phyloP scores from a whole-genome alignment of 2,888 invertebrate genomes.

The Harpagoxenus sublaevis region DNA sequence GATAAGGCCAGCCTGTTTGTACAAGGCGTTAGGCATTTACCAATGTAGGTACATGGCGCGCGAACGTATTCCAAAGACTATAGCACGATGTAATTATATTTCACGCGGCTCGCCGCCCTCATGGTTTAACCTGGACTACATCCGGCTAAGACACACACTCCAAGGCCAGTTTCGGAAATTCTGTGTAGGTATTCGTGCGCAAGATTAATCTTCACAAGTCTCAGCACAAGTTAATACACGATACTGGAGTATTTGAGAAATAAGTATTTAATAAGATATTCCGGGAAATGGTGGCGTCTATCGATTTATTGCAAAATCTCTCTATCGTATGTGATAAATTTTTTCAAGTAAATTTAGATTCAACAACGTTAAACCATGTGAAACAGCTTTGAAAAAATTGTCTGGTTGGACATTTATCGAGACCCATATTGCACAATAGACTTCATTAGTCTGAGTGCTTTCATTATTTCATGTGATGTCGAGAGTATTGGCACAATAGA shows the following conservation, averaged over 20 bases:
- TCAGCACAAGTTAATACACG: not conserved
- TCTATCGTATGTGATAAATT: not conserved
- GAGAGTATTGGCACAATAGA: constrained; percentile 18
- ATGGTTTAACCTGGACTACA: constrained; percentile 26
- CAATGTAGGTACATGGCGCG: not conserved
- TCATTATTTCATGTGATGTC: constrained; percentile 32
- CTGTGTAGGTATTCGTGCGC: not conserved
- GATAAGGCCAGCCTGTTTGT: constrained; percentile 79
- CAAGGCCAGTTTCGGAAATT: not conserved
- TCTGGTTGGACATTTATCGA: not conserved
- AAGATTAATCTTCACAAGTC: constrained; percentile 15
- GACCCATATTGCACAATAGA: not conserved
- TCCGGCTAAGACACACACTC: constrained; percentile 27
- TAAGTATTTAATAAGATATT: not conserved
- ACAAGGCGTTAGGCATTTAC: constrained; percentile 70
- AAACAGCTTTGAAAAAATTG: constrained; percentile 1
- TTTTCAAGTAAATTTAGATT: not conserved
- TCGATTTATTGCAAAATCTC: not conserved
- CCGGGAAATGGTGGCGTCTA: not conserved
- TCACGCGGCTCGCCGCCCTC: constrained; percentile 3
- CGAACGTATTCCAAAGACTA: constrained; percentile 39
- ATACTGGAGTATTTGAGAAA: not conserved
- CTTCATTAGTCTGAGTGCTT: constrained; percentile 23
- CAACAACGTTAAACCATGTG: not conserved
- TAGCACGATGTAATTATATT: constrained; percentile 30